phyloP scores from a whole-genome alignment of 1,140 invertebrate genomes.

The Microvelia longipes region DNA sequence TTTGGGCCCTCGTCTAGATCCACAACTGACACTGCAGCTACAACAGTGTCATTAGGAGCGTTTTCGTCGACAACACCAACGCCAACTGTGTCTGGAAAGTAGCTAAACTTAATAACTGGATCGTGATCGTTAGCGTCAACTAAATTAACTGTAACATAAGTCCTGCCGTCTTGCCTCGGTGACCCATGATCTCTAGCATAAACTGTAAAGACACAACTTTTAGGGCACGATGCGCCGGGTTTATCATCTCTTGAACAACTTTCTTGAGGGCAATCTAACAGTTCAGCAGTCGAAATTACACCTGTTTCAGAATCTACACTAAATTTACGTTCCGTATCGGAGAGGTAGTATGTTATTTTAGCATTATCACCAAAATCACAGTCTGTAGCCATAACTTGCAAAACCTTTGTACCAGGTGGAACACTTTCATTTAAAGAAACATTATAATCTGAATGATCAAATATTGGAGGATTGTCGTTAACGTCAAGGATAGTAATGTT shows the following conservation, averaged over 20 bases:
- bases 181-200: conserved; percentile 83
- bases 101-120: conserved; percentile 77
- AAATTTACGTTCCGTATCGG: conserved; percentile 71
- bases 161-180: conserved; percentile 74
- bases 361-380: conserved; percentile 82
- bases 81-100: conserved; percentile 63
- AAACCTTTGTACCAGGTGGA: conserved; percentile 64
- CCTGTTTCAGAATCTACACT: conserved; percentile 77
- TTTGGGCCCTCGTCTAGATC: conserved; percentile 83
- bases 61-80: conserved; percentile 89
- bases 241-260: conserved; percentile 33
- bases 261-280: conserved; percentile 55
- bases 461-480: conserved; percentile 88
- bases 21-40: conserved; percentile 81
- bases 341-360: conserved; percentile 76
- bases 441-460: conserved; percentile 82
- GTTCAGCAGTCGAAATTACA: conserved; percentile 62
- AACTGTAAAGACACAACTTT: conserved; percentile 86
- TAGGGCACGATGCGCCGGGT: conserved; percentile 48
- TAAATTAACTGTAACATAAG: conserved; percentile 87
- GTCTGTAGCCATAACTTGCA: conserved; percentile 82
- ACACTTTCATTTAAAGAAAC: conserved; percentile 84
- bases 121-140: conserved; percentile 80
- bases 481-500: conserved; percentile 82
- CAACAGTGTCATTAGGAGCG: conserved; percentile 69